Percentiles rank a stretch among this genome's conserved stretches.
phyloP scores from a whole-genome alignment of 2,113 vertebrate genomes.

The Chroicocephalus ridibundus region DNA sequence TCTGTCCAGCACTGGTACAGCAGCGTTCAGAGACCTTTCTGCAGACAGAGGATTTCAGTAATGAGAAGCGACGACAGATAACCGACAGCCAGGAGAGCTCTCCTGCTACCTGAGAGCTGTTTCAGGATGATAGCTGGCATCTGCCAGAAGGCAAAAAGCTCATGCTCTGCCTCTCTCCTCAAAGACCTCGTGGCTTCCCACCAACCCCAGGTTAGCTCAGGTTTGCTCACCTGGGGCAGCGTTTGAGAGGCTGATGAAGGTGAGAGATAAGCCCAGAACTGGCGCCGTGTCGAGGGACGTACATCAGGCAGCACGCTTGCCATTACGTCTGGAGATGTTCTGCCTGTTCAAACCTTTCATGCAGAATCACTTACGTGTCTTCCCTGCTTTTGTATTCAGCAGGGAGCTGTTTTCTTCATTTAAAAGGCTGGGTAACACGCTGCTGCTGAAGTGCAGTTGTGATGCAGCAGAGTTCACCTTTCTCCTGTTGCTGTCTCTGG shows the following conservation, averaged over 20 bases:
- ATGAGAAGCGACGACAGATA: neutral
- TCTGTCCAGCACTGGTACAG: neutral
- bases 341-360: neutral
- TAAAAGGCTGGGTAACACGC: neutral
- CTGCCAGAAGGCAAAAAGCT: neutral
- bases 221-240: neutral
- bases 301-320: neutral
- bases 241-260: neutral
- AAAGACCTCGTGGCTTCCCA: neutral
- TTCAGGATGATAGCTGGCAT: neutral
- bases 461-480: neutral
- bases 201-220: neutral
- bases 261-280: neutral
- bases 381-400: neutral
- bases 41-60: neutral
- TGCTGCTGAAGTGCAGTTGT: neutral
- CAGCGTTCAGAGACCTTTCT: neutral
- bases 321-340: neutral
- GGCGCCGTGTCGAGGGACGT: neutral
- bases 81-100: neutral
- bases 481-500: neutral
- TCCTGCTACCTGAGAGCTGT: neutral
- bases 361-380: accelerated
- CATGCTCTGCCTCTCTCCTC: neutral
- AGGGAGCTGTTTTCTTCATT: neutral